Base-by-base conservation (phyloP, 2,888 invertebrate species). In the Deilephila porcellus region DNA sequence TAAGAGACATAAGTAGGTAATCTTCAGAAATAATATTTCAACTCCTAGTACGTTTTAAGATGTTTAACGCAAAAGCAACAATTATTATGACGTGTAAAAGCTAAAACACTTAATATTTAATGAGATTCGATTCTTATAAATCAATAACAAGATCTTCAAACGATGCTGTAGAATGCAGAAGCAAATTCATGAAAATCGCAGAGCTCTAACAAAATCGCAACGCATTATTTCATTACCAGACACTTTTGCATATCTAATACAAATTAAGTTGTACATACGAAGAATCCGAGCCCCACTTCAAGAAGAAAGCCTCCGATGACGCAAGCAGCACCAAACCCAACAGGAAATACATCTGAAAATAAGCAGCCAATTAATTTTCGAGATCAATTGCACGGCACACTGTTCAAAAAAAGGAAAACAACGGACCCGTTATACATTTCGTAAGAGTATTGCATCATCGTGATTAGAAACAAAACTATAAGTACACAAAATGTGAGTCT, bases 231-330 rank as follows among this genome's bases (percentile, higher is more conserved):
- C n/a, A 52, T 4, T 14, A 14, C 8, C 29, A 1, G 14, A 53
- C 34, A 64, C 20, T 17, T 37, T 45, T 2, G 56, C 11, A 56
- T 3, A 52, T 14, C 14, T 56, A n/a, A 19, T 56, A 56, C 71
- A 78, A 76, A 74, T 75, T 72, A 37, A 60, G 34, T 14, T 73
- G 74, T 82, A 94, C 94, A 85, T 91, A 95, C 95, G 93, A 83
- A 70, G 95, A 88, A 78, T 95, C 93, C 32, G 94, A 92, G 60
- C 95, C 95, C 95, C 95, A 95, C 82, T 94, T 94, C 74, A 95
- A 83, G 85, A 95, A 95, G 82, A 95, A 95, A 0, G 93, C 95
- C 71, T 95, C 93, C 4, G 94, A 88, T 0, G 93, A 88, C n/a
- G 92, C 90, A 3, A 93, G 79, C 75, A 93, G 79, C 72, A 88